Evolutionary conservation across 2,888 invertebrate genomes (phyloP), one percentile per base, ranked within the genome.

Genomic region (Ctena decussata): DNA sequence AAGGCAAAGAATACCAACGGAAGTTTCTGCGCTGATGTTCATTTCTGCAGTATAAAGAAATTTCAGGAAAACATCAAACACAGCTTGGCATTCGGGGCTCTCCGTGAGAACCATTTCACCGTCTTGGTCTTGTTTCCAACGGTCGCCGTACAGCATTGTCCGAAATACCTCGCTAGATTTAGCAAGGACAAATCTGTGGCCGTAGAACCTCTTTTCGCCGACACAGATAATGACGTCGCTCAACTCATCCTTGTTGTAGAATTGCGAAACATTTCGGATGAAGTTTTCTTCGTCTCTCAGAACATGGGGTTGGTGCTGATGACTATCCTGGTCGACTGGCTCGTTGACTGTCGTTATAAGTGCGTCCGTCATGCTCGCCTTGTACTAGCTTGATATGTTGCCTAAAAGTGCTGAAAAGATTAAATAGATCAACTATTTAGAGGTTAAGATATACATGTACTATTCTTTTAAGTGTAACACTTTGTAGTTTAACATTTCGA

Each of bases 1-100:
- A 46, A 96, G 90, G 86, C 95, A 96, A 41, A 96, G 89, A 77
- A 96, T 93, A 0, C 96, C 96, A 0, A 95, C 94, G 18, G 95
- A 95, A 27, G 93, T 93, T 8, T 94, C 92, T 32, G 91, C 91
- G 39, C 91, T 93, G 53, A 96, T 93, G n/a, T 86, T 84, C 0
- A 96, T 92, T 84, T 95, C 94, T 5, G 95, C 96, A 3, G 95
- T 95, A 91, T 96, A 96, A 60, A 96, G 90, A 89, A 95, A 96
- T 41, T 91, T 89, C 30, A 96, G 91, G 89, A 96, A 96, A 18
- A 92, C 89, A 80, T 94, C 94, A 85, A 95, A 96, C 11, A 94
- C 94, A 18, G 88, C 87, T 75, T 94, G 91, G 84, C 96, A 96
- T 79, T 95, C 95, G 8, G 91, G 82, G 11, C 92, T 93, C 86